Conservation (phyloP, 2,888 invertebrate genomes). For the Pachydiplax longipennis region DNA sequence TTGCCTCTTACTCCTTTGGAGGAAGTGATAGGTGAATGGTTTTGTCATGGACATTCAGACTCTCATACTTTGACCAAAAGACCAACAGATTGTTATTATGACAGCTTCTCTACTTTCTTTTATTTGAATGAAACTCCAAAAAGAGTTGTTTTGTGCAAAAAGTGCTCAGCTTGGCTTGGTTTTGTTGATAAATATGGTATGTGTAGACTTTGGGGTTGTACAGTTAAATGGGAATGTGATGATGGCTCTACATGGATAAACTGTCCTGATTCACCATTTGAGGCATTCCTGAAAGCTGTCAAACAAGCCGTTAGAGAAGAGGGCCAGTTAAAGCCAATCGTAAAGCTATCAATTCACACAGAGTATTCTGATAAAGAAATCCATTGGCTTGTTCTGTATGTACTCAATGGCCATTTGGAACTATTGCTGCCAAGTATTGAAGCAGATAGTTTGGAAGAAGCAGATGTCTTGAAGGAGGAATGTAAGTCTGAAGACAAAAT, state of each 20-base stretch:
- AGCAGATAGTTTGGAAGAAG: neutral
- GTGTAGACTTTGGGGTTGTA: slow-evolving; percentile 19
- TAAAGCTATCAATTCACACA: slow-evolving; percentile 66
- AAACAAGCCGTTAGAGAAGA: slow-evolving; percentile 60
- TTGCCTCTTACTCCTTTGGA: slow-evolving; percentile 68
- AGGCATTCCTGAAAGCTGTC: slow-evolving; percentile 66
- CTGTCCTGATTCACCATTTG: slow-evolving; percentile 51
- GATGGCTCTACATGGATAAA: neutral
- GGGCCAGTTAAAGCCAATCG: slow-evolving; percentile 64
- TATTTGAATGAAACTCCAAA: slow-evolving; percentile 62
- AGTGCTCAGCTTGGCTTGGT: slow-evolving; percentile 69
- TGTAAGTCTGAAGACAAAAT: neutral
- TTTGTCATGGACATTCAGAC: slow-evolving; percentile 66
- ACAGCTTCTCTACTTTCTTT: slow-evolving; percentile 65
- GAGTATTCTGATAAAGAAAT: slow-evolving; percentile 59
- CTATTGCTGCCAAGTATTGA: slow-evolving; percentile 56
- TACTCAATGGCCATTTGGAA: slow-evolving; percentile 68
- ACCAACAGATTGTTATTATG: slow-evolving; percentile 66
- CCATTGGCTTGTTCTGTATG: slow-evolving; percentile 68
- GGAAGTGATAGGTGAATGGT: slow-evolving; percentile 68
- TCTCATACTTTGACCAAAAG: slow-evolving; percentile 60
- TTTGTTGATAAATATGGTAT: slow-evolving; percentile 56
- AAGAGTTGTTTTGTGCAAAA: slow-evolving; percentile 59
- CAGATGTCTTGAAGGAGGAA: neutral
- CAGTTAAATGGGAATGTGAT: slow-evolving; percentile 9